A percentile compares a stretch with the other conserved stretches of the same genome.
These are phyloP conservation scores for Melanostoma mellinum DNA, from an alignment of 2,888 invertebrate genomes.

Conservation along the genomic window DNA sequence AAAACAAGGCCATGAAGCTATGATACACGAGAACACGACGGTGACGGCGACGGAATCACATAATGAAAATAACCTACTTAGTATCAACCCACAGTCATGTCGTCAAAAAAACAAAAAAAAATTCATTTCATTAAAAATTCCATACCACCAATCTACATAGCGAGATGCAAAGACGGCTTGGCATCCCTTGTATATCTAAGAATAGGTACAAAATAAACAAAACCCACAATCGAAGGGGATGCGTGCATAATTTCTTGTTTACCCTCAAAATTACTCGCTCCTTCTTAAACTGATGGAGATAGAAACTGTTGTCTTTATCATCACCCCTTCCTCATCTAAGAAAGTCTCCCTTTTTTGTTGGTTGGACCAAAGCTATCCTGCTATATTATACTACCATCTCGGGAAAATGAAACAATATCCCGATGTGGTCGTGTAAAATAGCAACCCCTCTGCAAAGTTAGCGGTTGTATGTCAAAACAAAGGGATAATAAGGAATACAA, in stretches of 20 bases:
- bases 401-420: slow-evolving; percentile 42
- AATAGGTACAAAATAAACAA: slow-evolving; percentile 12
- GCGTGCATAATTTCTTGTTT: slow-evolving; percentile 74
- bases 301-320: slow-evolving; percentile 68
- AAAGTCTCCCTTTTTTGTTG: slow-evolving; percentile 11
- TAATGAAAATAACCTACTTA: slow-evolving; percentile 53
- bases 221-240: slow-evolving; percentile 54
- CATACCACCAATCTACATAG: slow-evolving; percentile 15
- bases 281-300: slow-evolving; percentile 42
- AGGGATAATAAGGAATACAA: slow-evolving; percentile 75
- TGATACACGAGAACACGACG: slow-evolving; percentile 14
- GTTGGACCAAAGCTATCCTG: slow-evolving; percentile 44
- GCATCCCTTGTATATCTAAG: slow-evolving; percentile 22
- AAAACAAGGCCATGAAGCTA: slow-evolving; percentile 27
- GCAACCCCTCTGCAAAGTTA: slow-evolving; percentile 77
- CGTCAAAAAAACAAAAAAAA: slow-evolving; percentile 12
- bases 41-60: slow-evolving; percentile 38
- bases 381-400: slow-evolving; percentile 49
- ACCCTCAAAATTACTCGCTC: slow-evolving; percentile 73
- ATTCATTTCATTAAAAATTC: slow-evolving; percentile 64
- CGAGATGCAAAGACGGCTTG: background rate
- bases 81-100: slow-evolving; percentile 22
- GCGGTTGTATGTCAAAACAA: slow-evolving; percentile 82
- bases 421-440: slow-evolving; percentile 60
- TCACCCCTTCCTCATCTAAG: slow-evolving; percentile 33